These are phyloP conservation scores for Tipula unca DNA, from an alignment of 2,888 invertebrate species.

Conservation along the genomic window DNA sequence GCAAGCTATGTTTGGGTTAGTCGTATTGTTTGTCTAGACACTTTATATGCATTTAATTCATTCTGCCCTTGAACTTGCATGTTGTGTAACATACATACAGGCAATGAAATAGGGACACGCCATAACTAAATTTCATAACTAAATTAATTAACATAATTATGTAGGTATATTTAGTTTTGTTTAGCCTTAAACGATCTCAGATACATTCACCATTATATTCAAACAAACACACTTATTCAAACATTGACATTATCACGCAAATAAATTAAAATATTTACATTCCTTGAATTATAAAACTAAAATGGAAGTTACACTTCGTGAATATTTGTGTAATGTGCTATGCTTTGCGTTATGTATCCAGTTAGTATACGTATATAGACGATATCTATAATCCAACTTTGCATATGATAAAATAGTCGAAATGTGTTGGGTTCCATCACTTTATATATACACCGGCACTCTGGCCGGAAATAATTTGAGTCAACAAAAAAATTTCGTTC, in stretches of 20 bases:
- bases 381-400: not conserved
- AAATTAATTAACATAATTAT: not conserved
- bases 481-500: not conserved
- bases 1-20: not conserved
- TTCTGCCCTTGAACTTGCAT: not conserved
- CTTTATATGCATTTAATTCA: not conserved
- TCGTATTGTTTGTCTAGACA: not conserved
- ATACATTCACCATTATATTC: not conserved
- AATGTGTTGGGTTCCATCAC: not conserved
- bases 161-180: too few species aligned
- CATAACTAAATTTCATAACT: not conserved
- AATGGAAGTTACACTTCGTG: not conserved
- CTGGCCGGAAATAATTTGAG: not conserved
- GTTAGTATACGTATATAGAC: not conserved
- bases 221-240: not conserved
- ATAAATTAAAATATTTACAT: not conserved
- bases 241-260: not conserved
- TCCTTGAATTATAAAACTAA: not conserved
- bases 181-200: not conserved
- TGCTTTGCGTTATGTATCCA: not conserved
- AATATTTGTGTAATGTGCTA: too few species aligned
- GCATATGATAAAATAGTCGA: not conserved
- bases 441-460: not conserved
- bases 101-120: not conserved
- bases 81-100: not conserved